Percentiles rank a stretch among this genome's conserved stretches.
phyloP scores from a whole-genome alignment of 1,140 invertebrate genomes.

The Polypedilum vanderplanki region DNA sequence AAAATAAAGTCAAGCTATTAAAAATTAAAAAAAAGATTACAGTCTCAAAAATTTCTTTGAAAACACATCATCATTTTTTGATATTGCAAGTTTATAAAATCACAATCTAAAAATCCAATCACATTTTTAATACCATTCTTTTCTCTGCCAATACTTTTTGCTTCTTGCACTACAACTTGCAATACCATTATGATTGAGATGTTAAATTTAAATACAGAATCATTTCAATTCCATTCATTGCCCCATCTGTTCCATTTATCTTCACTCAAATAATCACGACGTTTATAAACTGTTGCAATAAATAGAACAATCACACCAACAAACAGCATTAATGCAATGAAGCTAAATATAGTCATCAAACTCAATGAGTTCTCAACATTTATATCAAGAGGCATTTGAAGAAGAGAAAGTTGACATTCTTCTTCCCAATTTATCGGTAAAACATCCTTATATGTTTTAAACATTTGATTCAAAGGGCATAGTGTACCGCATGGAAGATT shows the following conservation, averaged over 20 bases:
- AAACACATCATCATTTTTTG: no score
- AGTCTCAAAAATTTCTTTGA: neutral
- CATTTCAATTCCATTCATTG: neutral
- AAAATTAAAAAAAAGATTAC: neutral
- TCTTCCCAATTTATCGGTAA: conserved; percentile 51
- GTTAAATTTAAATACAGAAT: neutral
- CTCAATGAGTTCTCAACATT: conserved; percentile 9
- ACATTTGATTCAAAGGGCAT: conserved; percentile 54
- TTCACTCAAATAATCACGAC: neutral
- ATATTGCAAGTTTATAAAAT: no score
- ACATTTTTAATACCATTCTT: no score
- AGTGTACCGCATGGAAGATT: conserved; percentile 51
- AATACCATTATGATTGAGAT: no score
- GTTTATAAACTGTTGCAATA: conserved; percentile 3
- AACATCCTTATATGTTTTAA: conserved; percentile 46
- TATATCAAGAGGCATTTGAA: conserved; percentile 35
- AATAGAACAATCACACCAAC: neutral
- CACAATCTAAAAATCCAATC: no score
- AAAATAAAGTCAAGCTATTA: neutral
- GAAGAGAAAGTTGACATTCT: conserved; percentile 47
- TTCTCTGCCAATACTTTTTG: no score
- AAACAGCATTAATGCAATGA: neutral
- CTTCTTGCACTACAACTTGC: no score
- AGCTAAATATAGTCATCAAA: neutral
- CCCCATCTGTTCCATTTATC: neutral